A percentile compares a stretch with the other conserved stretches of the same genome.
Evolutionary conservation across 2,113 vertebrate species (phyloP).

Genomic region (Daboia siamensis): DNA sequence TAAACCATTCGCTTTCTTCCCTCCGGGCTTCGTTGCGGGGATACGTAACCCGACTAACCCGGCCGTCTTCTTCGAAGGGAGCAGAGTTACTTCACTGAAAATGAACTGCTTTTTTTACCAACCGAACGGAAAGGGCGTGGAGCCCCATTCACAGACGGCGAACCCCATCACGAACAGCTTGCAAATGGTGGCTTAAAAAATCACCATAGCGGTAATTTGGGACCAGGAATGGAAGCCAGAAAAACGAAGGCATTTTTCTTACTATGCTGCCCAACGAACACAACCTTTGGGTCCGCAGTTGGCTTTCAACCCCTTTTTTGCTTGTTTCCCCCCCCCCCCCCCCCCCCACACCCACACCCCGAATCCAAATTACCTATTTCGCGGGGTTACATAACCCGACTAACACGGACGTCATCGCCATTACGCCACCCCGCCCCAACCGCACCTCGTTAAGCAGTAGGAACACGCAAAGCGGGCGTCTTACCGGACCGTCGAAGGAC

Average conservation of each 20-base stretch:
- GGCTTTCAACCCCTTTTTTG: background rate
- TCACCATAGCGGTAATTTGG: background rate
- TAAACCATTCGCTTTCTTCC: background rate
- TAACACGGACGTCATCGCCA: background rate
- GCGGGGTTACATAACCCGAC: background rate
- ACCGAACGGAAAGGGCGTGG: background rate
- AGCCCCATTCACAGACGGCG: background rate
- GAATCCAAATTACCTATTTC: background rate
- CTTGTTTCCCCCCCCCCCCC: background rate
- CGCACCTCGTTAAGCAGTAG: no score
- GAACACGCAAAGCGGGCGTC: rapidly evolving
- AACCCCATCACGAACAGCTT: background rate
- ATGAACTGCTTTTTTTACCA: background rate
- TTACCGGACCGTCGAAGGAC: background rate
- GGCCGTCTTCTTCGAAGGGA: background rate
- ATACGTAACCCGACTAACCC: no score
- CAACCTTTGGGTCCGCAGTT: background rate
- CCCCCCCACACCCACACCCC: no score
- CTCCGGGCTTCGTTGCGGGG: background rate
- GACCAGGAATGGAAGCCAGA: background rate
- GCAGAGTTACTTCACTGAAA: background rate
- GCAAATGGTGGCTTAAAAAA: background rate
- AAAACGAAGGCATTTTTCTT: background rate
- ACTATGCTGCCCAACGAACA: background rate
- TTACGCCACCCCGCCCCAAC: background rate